Evolutionary conservation across 2,888 invertebrate genomes (phyloP), one percentile per base, ranked within the genome.

Genomic region (Blastobasis adustella): DNA sequence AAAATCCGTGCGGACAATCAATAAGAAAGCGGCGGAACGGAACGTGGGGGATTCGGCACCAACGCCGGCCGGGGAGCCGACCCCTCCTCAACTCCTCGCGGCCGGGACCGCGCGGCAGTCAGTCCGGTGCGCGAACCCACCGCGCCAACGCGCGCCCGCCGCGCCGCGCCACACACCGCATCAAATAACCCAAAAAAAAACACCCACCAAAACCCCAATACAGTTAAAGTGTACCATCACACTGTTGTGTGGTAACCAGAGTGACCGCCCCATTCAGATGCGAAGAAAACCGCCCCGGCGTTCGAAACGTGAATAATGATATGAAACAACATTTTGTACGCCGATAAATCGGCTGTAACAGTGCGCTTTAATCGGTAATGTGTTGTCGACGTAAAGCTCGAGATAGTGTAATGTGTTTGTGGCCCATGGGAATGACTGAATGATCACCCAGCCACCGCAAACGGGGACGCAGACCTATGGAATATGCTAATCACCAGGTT

Each of bases 401-500:
- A 65, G 68, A 67, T 72, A 73, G 58, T 61, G 55, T 58, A 60
- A 55, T 63, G 61, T 60, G 63, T 63, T 63, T 58, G 58, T 54
- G 51, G 74, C 66, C 75, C 67, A 76, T 82, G 72, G 77, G 79
- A 82, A 23, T 23, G 23, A 23, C 23, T 23, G 23, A 23, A 23
- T 23, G 23, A 23, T 23, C 23, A 23, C 23, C 23, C 23, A 23
- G 23, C 23, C 23, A 23, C 23, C 23, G 23, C 23, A 3, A 23
- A 23, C 23, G 23, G 23, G 23, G 23, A 23, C 23, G 23, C 23
- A 23, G 23, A 75, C 66, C 75, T 68, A 76, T 82, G 72, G 77
- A 79, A 82, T 85, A 86, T 88, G 86, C 82, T 82, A 85, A 87
- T 84, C 75, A 76, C 76, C 71, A 71, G 76, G 76, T 83, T 84